phyloP scores from a whole-genome alignment of 2,113 vertebrate species.

The Etia nguti region DNA sequence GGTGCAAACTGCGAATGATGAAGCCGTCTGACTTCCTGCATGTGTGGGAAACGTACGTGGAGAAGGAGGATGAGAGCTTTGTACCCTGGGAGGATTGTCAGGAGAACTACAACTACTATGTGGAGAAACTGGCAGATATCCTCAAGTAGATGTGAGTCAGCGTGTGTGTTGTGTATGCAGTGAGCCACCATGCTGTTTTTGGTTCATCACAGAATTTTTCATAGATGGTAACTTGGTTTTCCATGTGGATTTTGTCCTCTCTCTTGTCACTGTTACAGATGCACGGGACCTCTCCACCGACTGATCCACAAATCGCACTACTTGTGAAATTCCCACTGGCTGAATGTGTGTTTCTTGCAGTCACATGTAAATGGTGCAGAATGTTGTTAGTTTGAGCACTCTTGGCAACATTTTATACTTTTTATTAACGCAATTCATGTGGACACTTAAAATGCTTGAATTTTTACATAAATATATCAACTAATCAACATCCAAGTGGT shows the following conservation, averaged over 20 bases:
- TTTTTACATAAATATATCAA: not conserved
- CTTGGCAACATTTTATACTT: conserved; percentile 23
- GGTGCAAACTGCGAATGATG: conserved; percentile 91
- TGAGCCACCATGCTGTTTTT: not conserved
- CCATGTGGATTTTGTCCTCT: not conserved
- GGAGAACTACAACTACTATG: conserved; percentile 87
- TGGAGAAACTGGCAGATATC: conserved; percentile 85
- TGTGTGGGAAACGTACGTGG: conserved; percentile 92
- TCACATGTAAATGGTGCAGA: not conserved
- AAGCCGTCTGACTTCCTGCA: conserved; percentile 87
- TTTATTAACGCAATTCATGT: conserved; percentile 31
- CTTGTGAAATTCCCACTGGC: not conserved
- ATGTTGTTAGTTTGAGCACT: not conserved
- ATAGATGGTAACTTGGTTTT: not conserved
- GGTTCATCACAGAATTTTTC: not conserved
- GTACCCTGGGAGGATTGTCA: conserved; percentile 94
- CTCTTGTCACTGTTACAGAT: conserved; percentile 8
- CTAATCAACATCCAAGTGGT: not conserved
- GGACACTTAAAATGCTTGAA: not conserved
- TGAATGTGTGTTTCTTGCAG: not conserved
- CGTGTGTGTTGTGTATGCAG: not conserved
- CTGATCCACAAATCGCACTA: not conserved
- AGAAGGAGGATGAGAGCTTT: conserved; percentile 85
- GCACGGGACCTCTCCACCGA: not conserved
- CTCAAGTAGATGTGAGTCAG: conserved; percentile 69